Conservation (phyloP, 2,113 vertebrate species). For the Cheilinus undulatus region DNA sequence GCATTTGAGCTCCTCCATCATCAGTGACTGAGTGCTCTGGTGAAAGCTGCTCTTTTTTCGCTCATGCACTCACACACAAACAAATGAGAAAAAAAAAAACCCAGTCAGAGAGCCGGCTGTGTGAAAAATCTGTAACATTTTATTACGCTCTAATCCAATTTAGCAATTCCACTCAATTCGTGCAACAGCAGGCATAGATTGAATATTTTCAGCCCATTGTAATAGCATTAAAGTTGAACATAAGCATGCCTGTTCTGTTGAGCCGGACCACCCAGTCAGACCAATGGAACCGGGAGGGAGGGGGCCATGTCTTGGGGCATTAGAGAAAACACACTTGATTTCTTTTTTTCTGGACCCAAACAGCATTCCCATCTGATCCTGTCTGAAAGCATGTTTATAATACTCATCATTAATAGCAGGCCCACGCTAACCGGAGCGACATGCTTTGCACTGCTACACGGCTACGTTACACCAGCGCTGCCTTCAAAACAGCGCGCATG, state of each 20-base stretch:
- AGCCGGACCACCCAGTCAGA: conserved; percentile 82
- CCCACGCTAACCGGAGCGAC: conserved; percentile 74
- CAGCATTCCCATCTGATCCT: conserved; percentile 83
- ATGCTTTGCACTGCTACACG: conserved; percentile 70
- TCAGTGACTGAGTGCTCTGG: conserved; percentile 24
- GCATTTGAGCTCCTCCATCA: conserved; percentile 50
- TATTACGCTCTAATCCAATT: conserved; percentile 79
- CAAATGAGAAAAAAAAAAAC: conserved; percentile 25
- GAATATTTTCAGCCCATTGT: conserved; percentile 76
- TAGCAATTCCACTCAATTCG: conserved; percentile 68
- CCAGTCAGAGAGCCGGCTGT: conserved; percentile 48
- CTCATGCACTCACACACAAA: conserved; percentile 1
- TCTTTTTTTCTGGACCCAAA: conserved; percentile 83
- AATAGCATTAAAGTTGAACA: conserved; percentile 83
- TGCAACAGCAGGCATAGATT: conserved; percentile 67
- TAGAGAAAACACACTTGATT: conserved; percentile 81
- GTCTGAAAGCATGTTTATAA: conserved; percentile 82
- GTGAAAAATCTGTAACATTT: conserved; percentile 79
- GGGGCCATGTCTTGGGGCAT: conserved; percentile 78
- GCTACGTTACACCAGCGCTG: conserved; percentile 58
- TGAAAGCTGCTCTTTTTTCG: too few relatives aligned
- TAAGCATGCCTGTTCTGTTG: conserved; percentile 77
- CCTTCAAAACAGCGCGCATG: conserved; percentile 64
- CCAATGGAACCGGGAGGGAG: conserved; percentile 71
- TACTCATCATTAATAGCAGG: conserved; percentile 85